phyloP scores from a whole-genome alignment of 2,797 vertebrate species.

The Spea hammondii region DNA sequence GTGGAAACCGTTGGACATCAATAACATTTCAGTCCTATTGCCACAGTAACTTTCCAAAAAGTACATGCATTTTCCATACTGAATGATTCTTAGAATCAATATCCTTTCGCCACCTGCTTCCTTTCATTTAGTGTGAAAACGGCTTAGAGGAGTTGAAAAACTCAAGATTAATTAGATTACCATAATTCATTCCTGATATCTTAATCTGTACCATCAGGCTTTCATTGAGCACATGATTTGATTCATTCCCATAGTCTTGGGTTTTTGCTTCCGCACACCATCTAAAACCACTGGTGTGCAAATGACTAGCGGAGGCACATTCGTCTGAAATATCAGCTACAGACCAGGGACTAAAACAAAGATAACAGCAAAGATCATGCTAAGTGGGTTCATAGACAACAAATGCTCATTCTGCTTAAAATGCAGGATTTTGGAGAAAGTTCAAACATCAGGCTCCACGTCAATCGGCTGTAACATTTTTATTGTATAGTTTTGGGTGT shows the following conservation, averaged over 20 bases:
- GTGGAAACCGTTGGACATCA: neutral
- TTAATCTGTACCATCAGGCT: conserved; percentile 58
- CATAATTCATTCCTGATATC: conserved; percentile 53
- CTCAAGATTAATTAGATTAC: conserved; percentile 63
- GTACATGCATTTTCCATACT: too few relatives aligned
- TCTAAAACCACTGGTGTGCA: conserved; percentile 57
- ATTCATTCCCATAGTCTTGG: conserved; percentile 52
- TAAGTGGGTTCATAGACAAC: conserved; percentile 9
- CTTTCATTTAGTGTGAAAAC: conserved; percentile 54
- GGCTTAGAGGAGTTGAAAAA: conserved; percentile 58
- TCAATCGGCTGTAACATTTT: too few relatives aligned
- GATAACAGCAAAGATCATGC: conserved; percentile 31
- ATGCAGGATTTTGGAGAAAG: conserved; percentile 6
- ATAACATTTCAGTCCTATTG: conserved; percentile 13
- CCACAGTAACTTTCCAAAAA: too few relatives aligned
- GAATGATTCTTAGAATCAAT: neutral
- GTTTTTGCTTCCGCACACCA: conserved; percentile 59
- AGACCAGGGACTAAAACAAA: conserved; percentile 50
- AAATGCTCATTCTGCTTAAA: conserved; percentile 16
- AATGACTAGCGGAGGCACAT: conserved; percentile 45
- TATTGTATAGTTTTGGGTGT: too few relatives aligned
- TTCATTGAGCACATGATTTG: conserved; percentile 62
- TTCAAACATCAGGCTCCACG: neutral
- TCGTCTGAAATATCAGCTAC: conserved; percentile 56
- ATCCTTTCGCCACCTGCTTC: conserved; percentile 56